phyloP scores from a whole-genome alignment of 2,888 invertebrate species.

The Eustalomyia histrio region DNA sequence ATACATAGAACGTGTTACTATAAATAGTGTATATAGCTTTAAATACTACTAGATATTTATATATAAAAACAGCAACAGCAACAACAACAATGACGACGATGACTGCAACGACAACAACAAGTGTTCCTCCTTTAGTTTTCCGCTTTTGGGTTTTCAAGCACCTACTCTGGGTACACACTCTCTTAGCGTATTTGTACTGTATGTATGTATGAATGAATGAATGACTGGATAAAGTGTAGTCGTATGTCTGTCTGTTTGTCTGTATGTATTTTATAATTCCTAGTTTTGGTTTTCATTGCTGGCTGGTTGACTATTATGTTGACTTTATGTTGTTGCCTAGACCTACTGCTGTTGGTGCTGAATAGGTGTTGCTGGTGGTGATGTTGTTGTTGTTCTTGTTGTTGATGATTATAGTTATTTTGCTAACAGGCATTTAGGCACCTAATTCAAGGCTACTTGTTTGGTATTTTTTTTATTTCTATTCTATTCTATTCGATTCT shows the following conservation, averaged over 20 bases:
- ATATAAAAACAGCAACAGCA: background rate
- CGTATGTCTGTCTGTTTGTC: background rate
- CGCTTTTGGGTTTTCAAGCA: conserved; percentile 34
- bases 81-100: background rate
- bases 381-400: conserved; percentile 15
- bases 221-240: background rate
- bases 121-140: conserved; percentile 50
- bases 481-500: conserved; percentile 1
- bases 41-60: conserved; percentile 2
- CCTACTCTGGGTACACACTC: background rate
- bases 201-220: background rate
- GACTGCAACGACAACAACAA: conserved; percentile 44
- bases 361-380: conserved; percentile 12
- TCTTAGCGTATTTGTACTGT: background rate
- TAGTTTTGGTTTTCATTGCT: conserved; percentile 29
- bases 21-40: conserved; percentile 9
- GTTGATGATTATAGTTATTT: conserved; percentile 32
- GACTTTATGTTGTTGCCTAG: conserved; percentile 7
- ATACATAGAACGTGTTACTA: conserved; percentile 21
- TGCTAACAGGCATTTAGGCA: conserved; percentile 35
- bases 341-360: conserved; percentile 4
- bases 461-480: conserved; percentile 15
- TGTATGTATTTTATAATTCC: conserved; percentile 38
- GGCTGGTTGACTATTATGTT: conserved; percentile 12
- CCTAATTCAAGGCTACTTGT: conserved; percentile 52